Percentiles rank a stretch among this genome's conserved stretches.
Evolutionary conservation across 2,888 invertebrate species (phyloP).

Genomic region (Troides helena): DNA sequence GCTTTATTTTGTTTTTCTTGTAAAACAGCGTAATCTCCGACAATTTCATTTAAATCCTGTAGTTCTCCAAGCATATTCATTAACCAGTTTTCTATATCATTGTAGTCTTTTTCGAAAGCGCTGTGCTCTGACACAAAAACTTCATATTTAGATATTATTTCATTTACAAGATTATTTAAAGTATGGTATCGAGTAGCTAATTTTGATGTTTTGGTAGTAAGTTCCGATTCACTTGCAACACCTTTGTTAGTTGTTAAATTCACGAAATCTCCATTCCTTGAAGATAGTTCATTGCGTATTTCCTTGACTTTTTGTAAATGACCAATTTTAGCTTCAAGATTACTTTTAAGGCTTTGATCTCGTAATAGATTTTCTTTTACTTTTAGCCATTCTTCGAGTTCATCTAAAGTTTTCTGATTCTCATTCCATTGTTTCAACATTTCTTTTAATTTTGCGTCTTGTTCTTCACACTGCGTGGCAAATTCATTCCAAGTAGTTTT

Average conservation of each 20-base stretch:
- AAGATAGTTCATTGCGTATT: conserved; percentile 85
- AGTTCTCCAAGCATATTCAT: conserved; percentile 86
- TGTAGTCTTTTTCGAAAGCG: conserved; percentile 87
- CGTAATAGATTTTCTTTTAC: conserved; percentile 91
- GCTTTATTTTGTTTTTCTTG: conserved; percentile 91
- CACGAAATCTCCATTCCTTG: conserved; percentile 84
- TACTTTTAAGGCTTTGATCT: conserved; percentile 93
- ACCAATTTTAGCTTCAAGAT: conserved; percentile 88
- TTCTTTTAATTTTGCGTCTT: conserved; percentile 86
- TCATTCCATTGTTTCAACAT: conserved; percentile 90
- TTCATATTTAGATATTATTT: conserved; percentile 90
- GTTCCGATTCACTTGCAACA: conserved; percentile 87
- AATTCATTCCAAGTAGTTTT: conserved; percentile 88
- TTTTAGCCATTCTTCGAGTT: conserved; percentile 91
- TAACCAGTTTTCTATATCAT: conserved; percentile 87
- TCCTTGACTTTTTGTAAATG: conserved; percentile 88
- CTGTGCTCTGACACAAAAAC: conserved; percentile 92
- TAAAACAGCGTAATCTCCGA: conserved; percentile 90
- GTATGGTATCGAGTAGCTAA: conserved; percentile 90
- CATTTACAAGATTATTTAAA: conserved; percentile 89
- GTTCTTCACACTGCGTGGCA: conserved; percentile 84
- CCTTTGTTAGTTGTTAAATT: conserved; percentile 84
- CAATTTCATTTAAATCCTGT: conserved; percentile 88
- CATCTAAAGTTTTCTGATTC: conserved; percentile 88
- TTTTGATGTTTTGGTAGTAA: conserved; percentile 87